Conservation (phyloP, 2,113 vertebrate species). For the Lepisosteus oculatus region DNA sequence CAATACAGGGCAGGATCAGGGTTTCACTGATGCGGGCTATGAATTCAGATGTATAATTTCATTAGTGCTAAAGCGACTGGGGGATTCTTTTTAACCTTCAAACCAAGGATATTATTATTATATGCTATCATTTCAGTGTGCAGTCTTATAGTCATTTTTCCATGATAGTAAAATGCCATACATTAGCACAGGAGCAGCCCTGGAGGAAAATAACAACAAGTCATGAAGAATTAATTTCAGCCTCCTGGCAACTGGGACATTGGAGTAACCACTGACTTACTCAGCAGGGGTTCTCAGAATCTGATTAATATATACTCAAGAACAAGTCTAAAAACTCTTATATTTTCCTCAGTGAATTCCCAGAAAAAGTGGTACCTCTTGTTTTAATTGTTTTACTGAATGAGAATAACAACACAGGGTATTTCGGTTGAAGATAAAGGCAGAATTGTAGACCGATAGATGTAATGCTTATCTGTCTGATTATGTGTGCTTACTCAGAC, state of each 20-base stretch:
- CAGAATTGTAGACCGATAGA: no score
- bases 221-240: constrained; percentile 48
- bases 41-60: constrained; percentile 48
- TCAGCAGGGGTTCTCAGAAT: constrained; percentile 1
- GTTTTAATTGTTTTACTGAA: constrained; percentile 5
- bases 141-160: not conserved
- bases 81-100: constrained; percentile 31
- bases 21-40: constrained; percentile 32
- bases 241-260: constrained; percentile 32
- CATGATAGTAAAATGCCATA: not conserved
- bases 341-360: not conserved
- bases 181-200: constrained; percentile 28
- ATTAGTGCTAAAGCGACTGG: constrained; percentile 38
- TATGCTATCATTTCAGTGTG: constrained; percentile 7
- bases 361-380: not conserved
- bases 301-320: not conserved
- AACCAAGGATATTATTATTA: constrained; percentile 30
- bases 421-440: no score
- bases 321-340: not conserved
- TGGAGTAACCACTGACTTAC: constrained; percentile 17
- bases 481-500: no score
- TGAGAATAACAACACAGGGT: not conserved
- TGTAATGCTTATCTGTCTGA: no score
- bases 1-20: constrained; percentile 24
- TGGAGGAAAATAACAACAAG: constrained; percentile 39